These are phyloP conservation scores for Melikaiella ostensackeni DNA, from an alignment of 2,888 invertebrate genomes.

Conservation along the genomic window DNA sequence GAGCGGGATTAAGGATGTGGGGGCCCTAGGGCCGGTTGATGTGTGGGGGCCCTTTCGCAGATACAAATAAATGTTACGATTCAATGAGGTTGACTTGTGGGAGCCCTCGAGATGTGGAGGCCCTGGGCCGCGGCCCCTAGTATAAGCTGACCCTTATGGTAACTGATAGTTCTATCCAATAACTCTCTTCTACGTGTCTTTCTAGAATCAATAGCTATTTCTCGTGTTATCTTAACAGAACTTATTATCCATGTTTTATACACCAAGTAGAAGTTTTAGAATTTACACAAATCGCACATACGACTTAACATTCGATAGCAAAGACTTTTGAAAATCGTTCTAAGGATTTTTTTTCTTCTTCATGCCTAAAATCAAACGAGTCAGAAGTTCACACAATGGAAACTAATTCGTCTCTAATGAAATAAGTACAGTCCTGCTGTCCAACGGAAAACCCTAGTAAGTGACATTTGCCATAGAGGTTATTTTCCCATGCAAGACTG, in stretches of 20 bases:
- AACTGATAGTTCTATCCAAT: neutral
- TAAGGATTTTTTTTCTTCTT: neutral
- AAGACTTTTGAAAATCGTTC: neutral
- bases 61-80: no score
- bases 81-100: no score
- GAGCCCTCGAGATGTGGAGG: no score
- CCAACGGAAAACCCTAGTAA: no score
- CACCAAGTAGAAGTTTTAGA: conserved; percentile 10
- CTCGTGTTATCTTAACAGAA: conserved; percentile 2
- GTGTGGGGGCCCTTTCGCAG: no score
- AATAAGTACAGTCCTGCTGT: conserved; percentile 64
- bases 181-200: conserved; percentile 19
- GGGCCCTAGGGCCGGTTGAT: no score
- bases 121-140: no score
- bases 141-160: neutral
- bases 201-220: conserved; percentile 3
- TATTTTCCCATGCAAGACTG: no score
- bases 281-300: conserved; percentile 29
- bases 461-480: no score
- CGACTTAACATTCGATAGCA: conserved; percentile 16
- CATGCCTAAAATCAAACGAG: conserved; percentile 5
- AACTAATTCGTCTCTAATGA: conserved; percentile 60
- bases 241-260: conserved; percentile 1
- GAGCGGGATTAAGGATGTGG: no score
- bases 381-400: conserved; percentile 44